Evolutionary conservation across 2,888 invertebrate species (phyloP), one percentile per base, ranked within the genome.

Genomic region (Melinopterus prodromus): DNA sequence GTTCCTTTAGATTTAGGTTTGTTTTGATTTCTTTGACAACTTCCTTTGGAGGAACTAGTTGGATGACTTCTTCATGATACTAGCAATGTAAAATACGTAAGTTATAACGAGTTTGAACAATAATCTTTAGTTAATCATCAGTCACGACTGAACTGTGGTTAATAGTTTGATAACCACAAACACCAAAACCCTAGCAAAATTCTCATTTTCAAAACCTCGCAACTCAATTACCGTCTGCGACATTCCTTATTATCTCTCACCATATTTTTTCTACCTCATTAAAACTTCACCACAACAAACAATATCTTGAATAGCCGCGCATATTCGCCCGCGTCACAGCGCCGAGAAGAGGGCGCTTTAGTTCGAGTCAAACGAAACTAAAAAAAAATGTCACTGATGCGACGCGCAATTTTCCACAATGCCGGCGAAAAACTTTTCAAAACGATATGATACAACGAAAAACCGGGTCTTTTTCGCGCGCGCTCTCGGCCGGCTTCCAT

Each of bases 391-490:
- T 53, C 53, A 53, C 53, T 53, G 53, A 53, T 53, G 77, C 69
- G 77, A 53, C 26, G 6, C 76, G 26, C 26, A 15, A 16, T 53
- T 15, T 53, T 78, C 26, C 70, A 80, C 80, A 80, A 80, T 80
- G 80, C 78, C 72, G 53, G 70, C 74, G 80, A 78, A 78, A 81
- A 80, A 77, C 81, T 83, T 81, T 77, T 53, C 53, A 77, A 70
- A 79, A 78, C 53, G 79, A 78, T 79, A 81, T 80, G 83, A 83
- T 81, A 84, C 84, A 85, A 76, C 71, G 80, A 80, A 80, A 79
- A 80, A 69, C 69, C 69, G 53, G 69, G 26, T 38, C 77, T 77
- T 77, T 77, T 77, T 83, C 82, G 79, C 80, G 78, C 6, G 38
- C 53, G 53, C 53, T 53, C 53, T 12, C 80, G 78, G 2, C 9